Base-by-base conservation (phyloP, 2,888 invertebrate species). In the Cinara cedri region DNA sequence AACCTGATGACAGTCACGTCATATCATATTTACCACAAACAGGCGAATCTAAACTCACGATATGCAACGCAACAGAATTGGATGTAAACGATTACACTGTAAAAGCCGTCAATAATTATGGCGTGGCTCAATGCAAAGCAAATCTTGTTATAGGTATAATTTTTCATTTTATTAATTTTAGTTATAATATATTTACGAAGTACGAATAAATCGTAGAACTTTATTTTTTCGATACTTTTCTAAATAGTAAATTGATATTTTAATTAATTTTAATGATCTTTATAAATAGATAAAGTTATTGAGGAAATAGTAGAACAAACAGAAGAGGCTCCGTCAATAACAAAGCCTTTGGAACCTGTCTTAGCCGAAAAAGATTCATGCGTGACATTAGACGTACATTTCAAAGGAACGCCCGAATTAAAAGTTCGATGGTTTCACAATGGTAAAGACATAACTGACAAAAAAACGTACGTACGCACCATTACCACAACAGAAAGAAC, bases 381-480 rank as follows among this genome's bases (percentile, higher is more conserved):
- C 51, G 88, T 94, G 81, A 88, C 90, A 72, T 87, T 94, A 81
- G 89, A 89, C 83, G 92, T 92, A 42, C 89, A 89, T 83, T 94
- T 92, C 85, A 90, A 91, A 84, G 93, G 93, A 65, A 86, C 87
- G 72, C 91, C 92, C 14, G 88, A 88, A 82, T 91, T 91, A n/a
- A 90, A 90, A 85, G 88, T 96, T 26, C 91, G 90, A 84, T 97
- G 97, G 97, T 90, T 90, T 84, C 90, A 92, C 84, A 95, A 96
- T 85, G 94, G 94, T 75, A 90, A 92, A 84, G 91, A 91, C 84
- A 89, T 96, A 57, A 87, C 88, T 84, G 70, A 70, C 34, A 70
- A 54, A 16, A 70, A 70, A 70, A 70, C 70, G 34, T 54, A 34
- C 9, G 14, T 34, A 3, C 70, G 70, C 10, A 87, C 90, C 65